phyloP scores from a whole-genome alignment of 2,113 vertebrate species.

The Gila orcuttii region DNA sequence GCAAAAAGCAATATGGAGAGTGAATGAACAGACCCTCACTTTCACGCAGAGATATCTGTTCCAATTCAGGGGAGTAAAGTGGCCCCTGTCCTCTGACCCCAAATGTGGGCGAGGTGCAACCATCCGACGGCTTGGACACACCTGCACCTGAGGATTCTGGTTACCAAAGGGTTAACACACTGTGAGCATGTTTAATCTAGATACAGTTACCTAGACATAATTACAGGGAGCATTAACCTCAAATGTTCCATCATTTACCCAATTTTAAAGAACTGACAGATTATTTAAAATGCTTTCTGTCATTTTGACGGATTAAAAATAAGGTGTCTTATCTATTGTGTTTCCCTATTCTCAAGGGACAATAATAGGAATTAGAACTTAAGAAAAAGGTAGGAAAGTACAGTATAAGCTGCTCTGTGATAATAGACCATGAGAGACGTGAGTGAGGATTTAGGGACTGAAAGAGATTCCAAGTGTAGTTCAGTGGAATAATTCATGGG shows the following conservation, averaged over 20 bases:
- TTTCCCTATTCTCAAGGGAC: neutral
- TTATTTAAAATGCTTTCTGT: neutral
- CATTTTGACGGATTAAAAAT: neutral
- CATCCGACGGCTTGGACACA: slow-evolving; percentile 81
- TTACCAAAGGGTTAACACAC: slow-evolving; percentile 39
- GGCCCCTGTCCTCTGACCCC: slow-evolving; percentile 81
- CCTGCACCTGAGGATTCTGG: slow-evolving; percentile 77
- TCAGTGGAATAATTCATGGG: slow-evolving; percentile 3
- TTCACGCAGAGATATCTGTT: slow-evolving; percentile 95
- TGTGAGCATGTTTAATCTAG: slow-evolving; percentile 9
- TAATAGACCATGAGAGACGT: neutral
- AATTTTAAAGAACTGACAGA: neutral
- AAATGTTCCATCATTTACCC: neutral
- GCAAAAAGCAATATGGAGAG: slow-evolving; percentile 48
- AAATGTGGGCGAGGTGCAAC: slow-evolving; percentile 79
- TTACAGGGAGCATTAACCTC: neutral
- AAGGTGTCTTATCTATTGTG: neutral
- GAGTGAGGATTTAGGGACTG: neutral
- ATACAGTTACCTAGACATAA: neutral
- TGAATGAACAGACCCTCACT: slow-evolving; percentile 91
- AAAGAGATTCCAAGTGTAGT: neutral
- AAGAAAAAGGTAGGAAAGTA: neutral
- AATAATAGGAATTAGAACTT: neutral
- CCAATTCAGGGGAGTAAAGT: slow-evolving; percentile 89
- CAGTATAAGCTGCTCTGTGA: neutral